Percentiles rank a stretch among this genome's conserved stretches.
Evolutionary conservation across 2,888 invertebrate species (phyloP).

Genomic region (Microctonus hyperodae): DNA sequence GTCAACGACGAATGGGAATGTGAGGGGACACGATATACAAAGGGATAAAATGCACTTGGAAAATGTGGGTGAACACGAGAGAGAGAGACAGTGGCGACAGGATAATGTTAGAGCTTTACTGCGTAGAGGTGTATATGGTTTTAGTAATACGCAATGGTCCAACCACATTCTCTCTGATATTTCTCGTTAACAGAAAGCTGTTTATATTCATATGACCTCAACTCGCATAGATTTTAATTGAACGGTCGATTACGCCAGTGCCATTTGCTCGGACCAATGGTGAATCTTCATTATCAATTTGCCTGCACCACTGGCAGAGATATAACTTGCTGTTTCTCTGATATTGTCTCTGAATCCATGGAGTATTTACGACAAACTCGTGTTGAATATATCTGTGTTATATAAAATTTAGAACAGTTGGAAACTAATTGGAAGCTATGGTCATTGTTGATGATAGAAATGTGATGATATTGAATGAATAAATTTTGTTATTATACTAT

Average conservation of each 20-base stretch:
- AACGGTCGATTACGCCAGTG: conserved; percentile 37
- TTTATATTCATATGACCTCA: conserved; percentile 40
- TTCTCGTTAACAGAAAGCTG: conserved; percentile 38
- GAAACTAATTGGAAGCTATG: not conserved
- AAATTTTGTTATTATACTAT: not conserved
- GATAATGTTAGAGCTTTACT: conserved; percentile 24
- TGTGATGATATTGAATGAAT: not conserved
- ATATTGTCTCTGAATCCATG: conserved; percentile 9
- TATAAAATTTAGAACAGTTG: too few species aligned
- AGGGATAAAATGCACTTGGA: not conserved
- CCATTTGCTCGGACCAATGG: conserved; percentile 29
- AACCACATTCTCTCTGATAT: conserved; percentile 34
- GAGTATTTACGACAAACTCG: not conserved
- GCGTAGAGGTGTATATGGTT: conserved; percentile 19
- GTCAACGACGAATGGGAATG: conserved; percentile 37
- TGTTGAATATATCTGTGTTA: not conserved
- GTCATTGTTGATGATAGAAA: not conserved
- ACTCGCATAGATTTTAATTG: conserved; percentile 40
- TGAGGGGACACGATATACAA: conserved; percentile 18
- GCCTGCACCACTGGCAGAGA: conserved; percentile 10
- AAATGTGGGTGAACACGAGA: conserved; percentile 7
- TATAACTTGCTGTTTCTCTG: conserved; percentile 7
- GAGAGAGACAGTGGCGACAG: conserved; percentile 34
- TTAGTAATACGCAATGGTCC: conserved; percentile 36
- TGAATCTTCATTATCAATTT: conserved; percentile 39